Evolutionary conservation across 2,888 invertebrate genomes (phyloP), one percentile per base, ranked within the genome.

Genomic region (Antheraea yamamai): DNA sequence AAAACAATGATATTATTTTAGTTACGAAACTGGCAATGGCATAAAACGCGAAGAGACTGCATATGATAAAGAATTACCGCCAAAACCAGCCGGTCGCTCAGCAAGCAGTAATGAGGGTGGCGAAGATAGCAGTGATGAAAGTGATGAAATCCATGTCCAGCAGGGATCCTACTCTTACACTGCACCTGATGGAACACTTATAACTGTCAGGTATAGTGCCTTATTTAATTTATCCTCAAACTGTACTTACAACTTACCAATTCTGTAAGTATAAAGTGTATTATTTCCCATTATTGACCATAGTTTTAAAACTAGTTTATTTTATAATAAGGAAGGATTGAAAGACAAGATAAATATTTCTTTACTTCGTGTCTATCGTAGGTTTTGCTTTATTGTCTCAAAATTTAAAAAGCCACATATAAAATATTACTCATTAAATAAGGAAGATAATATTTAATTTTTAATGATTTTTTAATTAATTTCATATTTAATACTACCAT

Each of bases 21-120:
- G 97, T 87, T 97, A 96, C 81, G 97, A 97, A 93, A 97, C 97
- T 30, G 97, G 96, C 4, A 97, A 97, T 87, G 97, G 97, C 76
- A 97, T 97, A 76, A 96, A 96, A 82, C 96, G 97, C 0, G 96
- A 97, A 91, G 97, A 97, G 89, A 95, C 95, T 68, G 97, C 97
- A 39, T 97, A 96, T 85, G 93, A 97, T 81, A 97, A 97, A 89
- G 95, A 96, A 77, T 87, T 96, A 64, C 93, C 95, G 14, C 55
- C 68, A 35, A 75, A 75, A 61, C 90, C 73, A 58, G 83, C 90
- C n/a, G 90, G 92, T 74, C 93, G 92, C 26, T 90, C 88, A 55
- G 90, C 91, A 4, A 84, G 89, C 16, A 89, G 91, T 77, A 93
- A 94, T 52, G 88, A 91, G 74, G 95, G 95, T 75, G 95, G 96